phyloP scores from a whole-genome alignment of 2,797 vertebrate genomes.

The Crypturellus tataupa region DNA sequence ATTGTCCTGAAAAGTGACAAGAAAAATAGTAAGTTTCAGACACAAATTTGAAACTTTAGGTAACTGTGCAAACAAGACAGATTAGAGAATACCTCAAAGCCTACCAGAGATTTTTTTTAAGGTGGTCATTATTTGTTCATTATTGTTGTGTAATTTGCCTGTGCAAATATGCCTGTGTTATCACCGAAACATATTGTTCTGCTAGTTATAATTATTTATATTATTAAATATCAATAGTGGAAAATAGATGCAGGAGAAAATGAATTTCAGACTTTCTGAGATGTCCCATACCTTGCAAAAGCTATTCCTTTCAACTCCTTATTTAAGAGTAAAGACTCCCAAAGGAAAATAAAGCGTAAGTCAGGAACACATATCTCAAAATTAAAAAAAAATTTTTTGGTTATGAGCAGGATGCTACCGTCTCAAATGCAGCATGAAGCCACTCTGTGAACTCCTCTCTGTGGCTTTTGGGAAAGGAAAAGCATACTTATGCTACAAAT shows the following conservation, averaged over 20 bases:
- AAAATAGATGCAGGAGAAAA: background rate
- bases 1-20: no score
- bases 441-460: background rate
- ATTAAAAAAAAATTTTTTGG: background rate
- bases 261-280: background rate
- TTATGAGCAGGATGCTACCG: background rate
- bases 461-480: conserved; percentile 13
- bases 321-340: background rate
- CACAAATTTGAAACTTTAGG: background rate
- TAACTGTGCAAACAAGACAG: background rate
- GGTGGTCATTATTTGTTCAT: background rate
- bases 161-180: background rate
- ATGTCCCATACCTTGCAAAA: background rate
- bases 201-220: no score
- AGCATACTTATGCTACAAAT: background rate
- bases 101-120: background rate
- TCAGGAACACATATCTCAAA: background rate
- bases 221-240: background rate
- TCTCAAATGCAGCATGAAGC: background rate
- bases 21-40: background rate
- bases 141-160: background rate
- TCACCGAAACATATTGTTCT: background rate
- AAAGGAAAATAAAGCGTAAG: background rate
- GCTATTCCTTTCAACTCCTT: background rate
- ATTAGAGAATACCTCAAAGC: background rate